Conservation (phyloP, 2,113 vertebrate species). For the Melanocharis versteri region DNA sequence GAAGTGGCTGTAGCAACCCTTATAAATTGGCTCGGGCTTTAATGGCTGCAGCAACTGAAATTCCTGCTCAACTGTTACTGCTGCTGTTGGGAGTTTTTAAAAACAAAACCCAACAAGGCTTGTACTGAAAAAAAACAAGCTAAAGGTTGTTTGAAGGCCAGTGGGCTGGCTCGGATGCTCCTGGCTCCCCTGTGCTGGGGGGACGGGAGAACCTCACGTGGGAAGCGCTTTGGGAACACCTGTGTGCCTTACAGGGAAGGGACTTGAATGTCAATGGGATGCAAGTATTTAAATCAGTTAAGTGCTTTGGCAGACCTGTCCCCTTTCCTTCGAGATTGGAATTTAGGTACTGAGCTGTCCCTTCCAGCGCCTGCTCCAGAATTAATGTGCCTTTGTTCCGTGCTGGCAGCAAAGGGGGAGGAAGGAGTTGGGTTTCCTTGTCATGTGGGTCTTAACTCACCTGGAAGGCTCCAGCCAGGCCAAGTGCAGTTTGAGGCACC, state of each 20-base stretch:
- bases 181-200: not conserved
- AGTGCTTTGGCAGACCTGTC: not conserved
- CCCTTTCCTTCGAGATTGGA: not conserved
- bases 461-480: not conserved
- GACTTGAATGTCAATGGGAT: not conserved
- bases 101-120: not conserved
- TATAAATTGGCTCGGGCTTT: not conserved
- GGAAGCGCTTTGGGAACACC: not conserved
- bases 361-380: not conserved
- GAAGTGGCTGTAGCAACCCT: not conserved
- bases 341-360: not conserved
- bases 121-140: not conserved
- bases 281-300: not conserved
- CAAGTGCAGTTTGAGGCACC: not conserved
- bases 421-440: not conserved
- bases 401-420: not conserved
- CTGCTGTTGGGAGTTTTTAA: not conserved
- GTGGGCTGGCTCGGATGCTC: not conserved
- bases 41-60: not conserved
- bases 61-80: not conserved
- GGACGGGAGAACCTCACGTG: not conserved
- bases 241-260: not conserved
- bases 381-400: not conserved
- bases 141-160: conserved; percentile 41
- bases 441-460: not conserved